Evolutionary conservation across 1,140 invertebrate genomes (phyloP), one percentile per base, ranked within the genome.

Genomic region (Drosophila simulans): DNA sequence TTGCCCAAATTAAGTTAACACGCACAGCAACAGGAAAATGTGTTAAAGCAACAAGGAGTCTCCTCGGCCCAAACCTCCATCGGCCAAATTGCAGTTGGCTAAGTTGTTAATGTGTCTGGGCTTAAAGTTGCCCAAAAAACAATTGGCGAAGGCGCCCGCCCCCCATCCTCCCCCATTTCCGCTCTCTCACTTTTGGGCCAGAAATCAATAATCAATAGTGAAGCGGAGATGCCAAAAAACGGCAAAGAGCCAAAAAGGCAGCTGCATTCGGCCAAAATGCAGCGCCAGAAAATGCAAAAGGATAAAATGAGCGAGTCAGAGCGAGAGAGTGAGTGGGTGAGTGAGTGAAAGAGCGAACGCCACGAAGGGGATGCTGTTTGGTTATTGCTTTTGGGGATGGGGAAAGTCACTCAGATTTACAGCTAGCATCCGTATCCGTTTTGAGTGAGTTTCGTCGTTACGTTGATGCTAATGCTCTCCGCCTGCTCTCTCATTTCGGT

Each of bases 171-270:
- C 15, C n/a, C 35, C 34, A 4, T 31, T 27, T 37, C 12, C n/a
- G 3, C 35, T n/a, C 34, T 27, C 58, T 20, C 39, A 49, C 27
- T 49, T 56, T 48, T 31, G 13, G 15, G 55, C 39, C 70, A 58
- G 80, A 89, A 88, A 88, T 88, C 84, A 89, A 88, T 88, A 88
- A 88, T 88, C 84, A 60, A 88, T 88, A 89, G 51, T 89, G 60
- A 77, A 74, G 56, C 71, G 48, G 79, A 66, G 70, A 68, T 53
- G 66, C 58, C 79, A 72, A 78, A 83, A 89, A 86, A 77, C 46
- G 22, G 37, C 59, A 49, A 48, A 59, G 66, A 53, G 56, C 48
- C 57, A 59, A 63, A 78, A 56, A 74, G 65, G 49, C 84, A 86
- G 84, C 74, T 86, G 82, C 79, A 89, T 59, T 68, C 53, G 55